Conservation (phyloP, 2,888 invertebrate species). For the Muscina levida region DNA sequence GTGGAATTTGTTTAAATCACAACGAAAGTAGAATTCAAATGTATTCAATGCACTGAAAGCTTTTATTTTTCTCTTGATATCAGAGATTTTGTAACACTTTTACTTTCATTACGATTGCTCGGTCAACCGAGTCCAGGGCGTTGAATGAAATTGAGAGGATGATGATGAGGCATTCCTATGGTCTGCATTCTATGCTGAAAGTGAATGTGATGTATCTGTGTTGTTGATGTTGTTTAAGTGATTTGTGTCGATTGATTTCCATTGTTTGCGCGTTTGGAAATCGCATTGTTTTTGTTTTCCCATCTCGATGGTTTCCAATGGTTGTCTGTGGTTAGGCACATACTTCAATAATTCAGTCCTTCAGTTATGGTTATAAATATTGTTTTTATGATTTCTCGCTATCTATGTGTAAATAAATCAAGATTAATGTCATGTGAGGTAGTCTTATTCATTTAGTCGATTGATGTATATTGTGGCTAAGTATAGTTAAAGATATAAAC, state of each 20-base stretch:
- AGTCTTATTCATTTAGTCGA: conserved; percentile 39
- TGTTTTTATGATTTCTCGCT: conserved; percentile 32
- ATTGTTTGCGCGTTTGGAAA: conserved; percentile 10
- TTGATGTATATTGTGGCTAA: conserved; percentile 47
- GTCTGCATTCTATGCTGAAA: conserved; percentile 6
- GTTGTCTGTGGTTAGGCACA: not conserved
- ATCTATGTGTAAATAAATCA: conserved; percentile 54
- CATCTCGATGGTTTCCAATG: conserved; percentile 18
- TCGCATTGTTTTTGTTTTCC: conserved; percentile 11
- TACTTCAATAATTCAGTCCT: not conserved
- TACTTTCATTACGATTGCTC: conserved; percentile 31
- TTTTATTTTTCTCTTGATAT: not conserved
- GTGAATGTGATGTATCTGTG: conserved; percentile 12
- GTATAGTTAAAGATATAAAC: too few species aligned
- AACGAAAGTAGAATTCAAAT: too few species aligned
- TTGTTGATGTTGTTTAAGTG: not conserved
- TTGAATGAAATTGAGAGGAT: not conserved
- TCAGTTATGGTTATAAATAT: not conserved
- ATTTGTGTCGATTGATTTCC: conserved; percentile 23
- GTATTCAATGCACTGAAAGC: too few species aligned
- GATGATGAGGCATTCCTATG: not conserved
- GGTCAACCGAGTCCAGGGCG: conserved; percentile 3
- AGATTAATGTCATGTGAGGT: conserved; percentile 58
- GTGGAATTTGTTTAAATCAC: conserved; percentile 14
- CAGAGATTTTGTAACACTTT: conserved; percentile 49